Evolutionary conservation across 2,888 invertebrate species (phyloP).

Genomic region (Diarsia dahlii): DNA sequence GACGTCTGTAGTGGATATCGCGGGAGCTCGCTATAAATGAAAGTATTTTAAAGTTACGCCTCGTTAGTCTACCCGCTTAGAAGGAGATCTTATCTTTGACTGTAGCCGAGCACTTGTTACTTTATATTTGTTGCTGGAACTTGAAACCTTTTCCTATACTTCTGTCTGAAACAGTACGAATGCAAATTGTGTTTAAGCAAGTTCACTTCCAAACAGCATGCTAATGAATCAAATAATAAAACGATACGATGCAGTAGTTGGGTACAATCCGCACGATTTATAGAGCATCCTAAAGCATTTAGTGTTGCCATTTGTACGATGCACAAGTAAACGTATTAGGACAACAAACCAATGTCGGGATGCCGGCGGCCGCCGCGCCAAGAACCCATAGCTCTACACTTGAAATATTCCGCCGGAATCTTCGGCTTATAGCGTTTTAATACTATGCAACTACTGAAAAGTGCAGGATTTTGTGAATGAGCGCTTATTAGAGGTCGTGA

Average conservation of each 20-base stretch:
- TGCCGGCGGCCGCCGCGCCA: constrained; percentile 75
- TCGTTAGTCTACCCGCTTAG: constrained; percentile 72
- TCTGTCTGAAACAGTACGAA: constrained; percentile 24
- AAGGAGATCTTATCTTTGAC: constrained; percentile 63
- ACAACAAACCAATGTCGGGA: constrained; percentile 72
- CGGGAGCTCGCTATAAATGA: constrained; percentile 70
- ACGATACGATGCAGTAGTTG: constrained; percentile 40
- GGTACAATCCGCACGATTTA: constrained; percentile 54
- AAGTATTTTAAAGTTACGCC: constrained; percentile 77
- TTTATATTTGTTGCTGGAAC: constrained; percentile 60
- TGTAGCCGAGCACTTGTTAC: constrained; percentile 60
- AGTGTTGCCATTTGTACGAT: constrained; percentile 69
- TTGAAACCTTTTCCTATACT: constrained; percentile 46
- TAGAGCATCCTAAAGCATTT: constrained; percentile 66
- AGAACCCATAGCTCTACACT: constrained; percentile 74
- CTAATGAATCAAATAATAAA: constrained; percentile 56
- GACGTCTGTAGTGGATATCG: constrained; percentile 73
- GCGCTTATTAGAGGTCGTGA: constrained; percentile 85
- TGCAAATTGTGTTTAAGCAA: constrained; percentile 44
- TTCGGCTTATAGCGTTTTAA: constrained; percentile 73
- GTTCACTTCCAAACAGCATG: constrained; percentile 42
- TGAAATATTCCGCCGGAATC: constrained; percentile 70
- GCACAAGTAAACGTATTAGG: constrained; percentile 74
- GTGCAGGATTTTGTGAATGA: constrained; percentile 71
- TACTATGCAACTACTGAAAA: constrained; percentile 71